A percentile compares a stretch with the other conserved stretches of the same genome.
phyloP scores from a whole-genome alignment of 2,797 vertebrate species.

The Sebastes kiyomatsui region DNA sequence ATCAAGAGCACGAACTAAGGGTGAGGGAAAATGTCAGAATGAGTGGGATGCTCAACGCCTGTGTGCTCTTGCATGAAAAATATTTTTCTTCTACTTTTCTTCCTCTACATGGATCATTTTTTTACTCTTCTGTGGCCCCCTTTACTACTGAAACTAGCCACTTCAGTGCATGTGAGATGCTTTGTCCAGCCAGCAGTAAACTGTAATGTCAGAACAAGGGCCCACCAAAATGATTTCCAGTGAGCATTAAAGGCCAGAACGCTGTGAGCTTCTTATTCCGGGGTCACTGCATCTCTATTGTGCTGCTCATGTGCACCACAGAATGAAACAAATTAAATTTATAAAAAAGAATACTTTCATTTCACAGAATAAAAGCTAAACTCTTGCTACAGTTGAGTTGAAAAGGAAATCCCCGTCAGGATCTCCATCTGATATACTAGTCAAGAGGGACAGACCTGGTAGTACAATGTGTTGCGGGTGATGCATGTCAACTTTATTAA shows the following conservation, averaged over 20 bases:
- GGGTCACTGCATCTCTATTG: slow-evolving; percentile 47
- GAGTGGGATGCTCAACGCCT: slow-evolving; percentile 36
- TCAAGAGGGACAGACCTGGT: background rate
- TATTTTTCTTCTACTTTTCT: slow-evolving; percentile 17
- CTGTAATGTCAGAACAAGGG: slow-evolving; percentile 50
- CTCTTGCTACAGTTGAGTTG: slow-evolving; percentile 16
- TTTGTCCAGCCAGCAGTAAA: slow-evolving; percentile 49
- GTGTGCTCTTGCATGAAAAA: slow-evolving; percentile 48
- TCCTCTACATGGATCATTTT: slow-evolving; percentile 8
- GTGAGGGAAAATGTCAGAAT: slow-evolving; percentile 31
- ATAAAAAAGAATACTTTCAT: slow-evolving; percentile 7
- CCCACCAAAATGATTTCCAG: slow-evolving; percentile 46
- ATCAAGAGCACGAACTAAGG: slow-evolving; percentile 21
- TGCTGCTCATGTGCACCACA: slow-evolving; percentile 35
- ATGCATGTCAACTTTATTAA: slow-evolving; percentile 39
- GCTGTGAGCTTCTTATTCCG: slow-evolving; percentile 40
- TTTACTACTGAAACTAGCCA: slow-evolving; percentile 21
- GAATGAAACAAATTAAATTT: slow-evolving; percentile 43
- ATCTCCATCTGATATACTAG: slow-evolving; percentile 13
- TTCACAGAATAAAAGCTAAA: slow-evolving; percentile 10
- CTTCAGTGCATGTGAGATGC: slow-evolving; percentile 39
- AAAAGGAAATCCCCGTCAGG: slow-evolving; percentile 32
- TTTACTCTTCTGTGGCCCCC: slow-evolving; percentile 7
- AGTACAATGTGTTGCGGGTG: slow-evolving; percentile 11
- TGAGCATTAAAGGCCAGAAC: slow-evolving; percentile 48